Evolutionary conservation across 1,140 invertebrate genomes (phyloP).

Genomic region (Apis laboriosa): DNA sequence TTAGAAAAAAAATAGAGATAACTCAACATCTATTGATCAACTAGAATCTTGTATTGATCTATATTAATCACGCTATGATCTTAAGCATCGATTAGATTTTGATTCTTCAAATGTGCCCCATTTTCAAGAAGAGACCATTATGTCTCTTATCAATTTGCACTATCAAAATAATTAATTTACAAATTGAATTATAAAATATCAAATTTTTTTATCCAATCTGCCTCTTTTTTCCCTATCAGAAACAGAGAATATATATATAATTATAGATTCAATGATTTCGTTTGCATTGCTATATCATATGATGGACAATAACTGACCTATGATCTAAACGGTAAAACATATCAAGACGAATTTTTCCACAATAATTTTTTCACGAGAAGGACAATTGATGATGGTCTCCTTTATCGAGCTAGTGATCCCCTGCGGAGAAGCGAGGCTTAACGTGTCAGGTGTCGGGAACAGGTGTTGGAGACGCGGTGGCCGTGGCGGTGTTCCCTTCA

Average conservation of each 20-base stretch:
- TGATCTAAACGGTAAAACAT: no score
- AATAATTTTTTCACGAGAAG: conserved; percentile 15
- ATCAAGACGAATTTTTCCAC: background rate
- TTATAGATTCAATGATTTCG: no score
- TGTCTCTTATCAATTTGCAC: no score
- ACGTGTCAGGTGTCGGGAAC: conserved; percentile 60
- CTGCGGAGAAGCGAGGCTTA: conserved; percentile 48
- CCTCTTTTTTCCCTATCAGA: no score
- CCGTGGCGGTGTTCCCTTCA: conserved; percentile 33
- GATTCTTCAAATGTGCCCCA: background rate
- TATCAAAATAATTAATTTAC: background rate
- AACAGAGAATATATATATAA: background rate
- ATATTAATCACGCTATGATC: background rate
- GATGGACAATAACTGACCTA: no score
- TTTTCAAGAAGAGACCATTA: background rate
- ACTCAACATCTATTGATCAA: background rate
- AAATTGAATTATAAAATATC: no score
- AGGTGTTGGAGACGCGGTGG: conserved; percentile 56
- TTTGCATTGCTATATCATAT: no score
- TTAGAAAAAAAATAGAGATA: background rate
- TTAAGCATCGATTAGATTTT: background rate
- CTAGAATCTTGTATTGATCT: background rate
- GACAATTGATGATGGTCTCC: conserved; percentile 4
- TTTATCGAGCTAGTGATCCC: conserved; percentile 28
- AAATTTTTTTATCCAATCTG: no score